Conservation (phyloP, 2,888 invertebrate species). For the Sycophila texana region DNA sequence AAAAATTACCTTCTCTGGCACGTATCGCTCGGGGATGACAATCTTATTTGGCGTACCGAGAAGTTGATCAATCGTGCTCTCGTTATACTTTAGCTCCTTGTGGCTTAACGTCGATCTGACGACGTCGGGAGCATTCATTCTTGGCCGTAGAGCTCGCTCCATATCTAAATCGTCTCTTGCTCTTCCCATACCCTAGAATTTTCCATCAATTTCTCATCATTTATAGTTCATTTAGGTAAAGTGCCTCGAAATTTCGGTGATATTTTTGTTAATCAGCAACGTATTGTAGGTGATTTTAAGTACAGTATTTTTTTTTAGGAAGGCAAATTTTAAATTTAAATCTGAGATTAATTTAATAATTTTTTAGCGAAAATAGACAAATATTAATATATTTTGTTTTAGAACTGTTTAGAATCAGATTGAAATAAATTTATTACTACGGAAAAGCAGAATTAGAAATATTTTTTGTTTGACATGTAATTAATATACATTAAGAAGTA, state of each 20-base stretch:
- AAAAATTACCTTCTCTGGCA: slow-evolving; percentile 86
- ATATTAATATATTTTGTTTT: too few species aligned
- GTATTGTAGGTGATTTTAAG: too few species aligned
- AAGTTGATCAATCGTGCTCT: slow-evolving; percentile 90
- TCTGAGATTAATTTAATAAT: too few species aligned
- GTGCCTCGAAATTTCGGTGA: not conserved
- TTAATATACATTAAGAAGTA: too few species aligned
- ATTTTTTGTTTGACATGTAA: too few species aligned
- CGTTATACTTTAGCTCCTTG: slow-evolving; percentile 83
- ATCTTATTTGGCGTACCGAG: slow-evolving; percentile 93
- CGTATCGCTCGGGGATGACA: slow-evolving; percentile 92
- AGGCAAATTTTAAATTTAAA: too few species aligned
- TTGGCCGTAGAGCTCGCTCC: slow-evolving; percentile 87
- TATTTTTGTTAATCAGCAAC: not conserved
- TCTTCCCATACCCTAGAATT: slow-evolving; percentile 76
- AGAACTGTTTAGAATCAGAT: too few species aligned
- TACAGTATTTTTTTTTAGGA: too few species aligned
- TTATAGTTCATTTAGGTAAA: not conserved
- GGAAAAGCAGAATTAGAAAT: too few species aligned
- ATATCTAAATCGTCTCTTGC: slow-evolving; percentile 91
- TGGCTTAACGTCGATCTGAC: slow-evolving; percentile 87
- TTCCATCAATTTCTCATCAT: not conserved
- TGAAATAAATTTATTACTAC: too few species aligned
- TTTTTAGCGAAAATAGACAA: too few species aligned
- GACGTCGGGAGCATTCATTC: slow-evolving; percentile 89